Base-by-base conservation (phyloP, 2,888 invertebrate species). In the Cataglyphis livida region DNA sequence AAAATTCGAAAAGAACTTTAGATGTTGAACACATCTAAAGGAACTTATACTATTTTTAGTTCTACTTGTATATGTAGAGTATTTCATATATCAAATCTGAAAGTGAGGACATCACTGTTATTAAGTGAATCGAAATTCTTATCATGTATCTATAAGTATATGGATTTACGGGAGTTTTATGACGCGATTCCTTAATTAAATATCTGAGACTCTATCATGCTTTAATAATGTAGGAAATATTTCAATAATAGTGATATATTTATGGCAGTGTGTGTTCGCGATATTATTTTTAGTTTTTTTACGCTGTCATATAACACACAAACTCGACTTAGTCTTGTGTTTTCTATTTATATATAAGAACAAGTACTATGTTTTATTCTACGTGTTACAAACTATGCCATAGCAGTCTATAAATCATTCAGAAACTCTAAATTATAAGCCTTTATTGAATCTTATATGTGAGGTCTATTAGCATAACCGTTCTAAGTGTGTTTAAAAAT, bases 101-200 rank as follows among this genome's bases (percentile, higher is more conserved):
- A 76, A 18, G 38, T 38, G 18, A 71, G 12, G 25, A 35, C 25
- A 76, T 76, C n/a, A 28, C 71, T 76, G 51, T 41, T 41, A 76
- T 70, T 70, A 76, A 70, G 38, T 38, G 54, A n/a, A 70, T 41
- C 41, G n/a, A 70, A 68, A 76, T 57, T 70, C 71, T 10, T 57
- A n/a, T 66, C 41, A 66, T 66, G 38, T 18, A 41, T n/a, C n/a
- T 21, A 6, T 57, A 76, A 76, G n/a, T 3, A 76, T 57, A 76
- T 15, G 5, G 28, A n/a, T 76, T 70, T 44, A 54, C 38, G 41
- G 38, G 54, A 44, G 28, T n/a, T 54, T 76, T 48, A 38, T 38
- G 38, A n/a, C 4, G n/a, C 57, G 21, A 48, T 83, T 74, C 35
- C 83, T 81, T 89, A 89, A 88, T 88, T 89, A 83, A 51, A 41